These are phyloP conservation scores for Dromiciops gliroides DNA, from an alignment of 2,113 vertebrate species.

Conservation along the genomic window DNA sequence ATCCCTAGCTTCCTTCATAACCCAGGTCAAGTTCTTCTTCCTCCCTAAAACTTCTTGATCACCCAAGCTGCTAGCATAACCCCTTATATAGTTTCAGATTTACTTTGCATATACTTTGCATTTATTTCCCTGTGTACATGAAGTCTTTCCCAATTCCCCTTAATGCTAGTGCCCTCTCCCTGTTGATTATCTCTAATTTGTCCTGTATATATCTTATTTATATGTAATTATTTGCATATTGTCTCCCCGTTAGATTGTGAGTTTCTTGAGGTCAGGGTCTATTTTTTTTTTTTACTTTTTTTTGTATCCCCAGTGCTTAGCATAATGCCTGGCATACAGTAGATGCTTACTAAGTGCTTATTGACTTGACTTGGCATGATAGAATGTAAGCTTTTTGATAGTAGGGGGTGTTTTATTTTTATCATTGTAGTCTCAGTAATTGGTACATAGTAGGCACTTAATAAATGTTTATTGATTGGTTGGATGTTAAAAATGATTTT, in stretches of 20 bases:
- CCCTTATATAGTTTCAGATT: background rate
- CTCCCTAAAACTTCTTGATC: background rate
- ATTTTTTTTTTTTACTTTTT: background rate
- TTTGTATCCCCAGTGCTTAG: background rate
- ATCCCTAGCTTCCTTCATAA: background rate
- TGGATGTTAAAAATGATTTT: background rate
- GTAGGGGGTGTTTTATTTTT: background rate
- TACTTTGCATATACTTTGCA: background rate
- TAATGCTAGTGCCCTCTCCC: background rate
- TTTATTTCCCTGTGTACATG: background rate
- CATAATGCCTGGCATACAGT: background rate
- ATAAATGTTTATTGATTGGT: background rate
- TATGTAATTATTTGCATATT: background rate
- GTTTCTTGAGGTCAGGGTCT: background rate
- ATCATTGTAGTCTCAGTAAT: background rate
- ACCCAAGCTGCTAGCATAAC: background rate
- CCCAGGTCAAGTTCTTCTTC: too few relatives aligned
- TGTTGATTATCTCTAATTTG: background rate
- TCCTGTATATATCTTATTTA: background rate
- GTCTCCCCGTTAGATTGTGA: background rate
- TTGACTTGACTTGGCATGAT: background rate
- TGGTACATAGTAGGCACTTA: background rate
- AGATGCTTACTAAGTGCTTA: background rate
- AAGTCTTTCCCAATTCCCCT: background rate
- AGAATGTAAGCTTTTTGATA: background rate